These are phyloP conservation scores for Micrasema longulum DNA, from an alignment of 1,140 invertebrate genomes.

Conservation along the genomic window DNA sequence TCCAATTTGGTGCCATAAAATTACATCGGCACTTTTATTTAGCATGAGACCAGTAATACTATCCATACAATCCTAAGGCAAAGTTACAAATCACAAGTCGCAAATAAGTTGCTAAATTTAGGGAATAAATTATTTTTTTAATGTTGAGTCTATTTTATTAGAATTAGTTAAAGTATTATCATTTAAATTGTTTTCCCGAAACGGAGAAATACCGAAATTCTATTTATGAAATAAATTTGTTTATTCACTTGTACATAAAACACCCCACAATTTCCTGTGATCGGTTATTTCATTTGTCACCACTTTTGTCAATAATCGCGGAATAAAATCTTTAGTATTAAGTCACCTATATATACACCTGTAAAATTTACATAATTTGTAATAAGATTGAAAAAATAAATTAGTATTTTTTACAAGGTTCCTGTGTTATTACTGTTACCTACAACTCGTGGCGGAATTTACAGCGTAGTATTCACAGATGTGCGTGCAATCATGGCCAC, in stretches of 20 bases:
- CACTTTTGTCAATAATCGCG: conserved; percentile 37
- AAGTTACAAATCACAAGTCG: conserved; percentile 19
- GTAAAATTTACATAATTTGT: conserved; percentile 44
- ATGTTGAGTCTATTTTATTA: conserved; percentile 50
- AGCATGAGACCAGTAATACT: neutral
- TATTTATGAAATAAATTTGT: conserved; percentile 44
- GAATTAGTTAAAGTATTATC: conserved; percentile 46
- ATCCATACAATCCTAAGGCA: conserved; percentile 5
- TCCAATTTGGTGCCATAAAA: conserved; percentile 30
- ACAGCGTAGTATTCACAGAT: too few species aligned
- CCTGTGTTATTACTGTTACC: conserved; percentile 8
- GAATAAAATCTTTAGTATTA: conserved; percentile 28
- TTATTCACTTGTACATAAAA: conserved; percentile 40
- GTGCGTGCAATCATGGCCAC: too few species aligned
- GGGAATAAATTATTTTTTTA: conserved; percentile 48
- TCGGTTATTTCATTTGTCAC: conserved; percentile 29
- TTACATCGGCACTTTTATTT: conserved; percentile 2
- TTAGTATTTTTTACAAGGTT: conserved; percentile 48
- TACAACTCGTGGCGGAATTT: too few species aligned
- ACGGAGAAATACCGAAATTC: conserved; percentile 27
- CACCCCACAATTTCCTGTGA: conserved; percentile 14
- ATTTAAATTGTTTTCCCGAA: conserved; percentile 32
- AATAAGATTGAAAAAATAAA: conserved; percentile 44
- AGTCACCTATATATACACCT: conserved; percentile 47
- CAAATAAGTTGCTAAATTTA: conserved; percentile 34